Percentiles rank a stretch among this genome's conserved stretches.
These are phyloP conservation scores for Delphinus delphis DNA, from an alignment of 2,113 vertebrate genomes.

Conservation along the genomic window DNA sequence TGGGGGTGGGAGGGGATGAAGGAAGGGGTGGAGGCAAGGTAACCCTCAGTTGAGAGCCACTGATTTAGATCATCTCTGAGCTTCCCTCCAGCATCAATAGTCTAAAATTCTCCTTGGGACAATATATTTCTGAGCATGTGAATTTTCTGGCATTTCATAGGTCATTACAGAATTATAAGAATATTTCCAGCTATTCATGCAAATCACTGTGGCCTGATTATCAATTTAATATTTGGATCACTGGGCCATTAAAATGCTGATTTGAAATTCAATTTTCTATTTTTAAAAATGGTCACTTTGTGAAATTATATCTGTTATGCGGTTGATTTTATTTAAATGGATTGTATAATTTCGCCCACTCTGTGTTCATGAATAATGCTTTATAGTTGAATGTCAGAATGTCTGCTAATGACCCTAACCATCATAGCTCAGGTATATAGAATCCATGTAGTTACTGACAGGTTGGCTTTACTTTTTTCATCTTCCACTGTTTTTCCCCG, in stretches of 20 bases:
- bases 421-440: conserved; percentile 31
- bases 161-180: conserved; percentile 42
- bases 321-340: conserved; percentile 72
- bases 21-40: neutral
- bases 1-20: too few species aligned
- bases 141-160: conserved; percentile 47
- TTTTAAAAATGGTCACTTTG: conserved; percentile 70
- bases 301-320: conserved; percentile 62
- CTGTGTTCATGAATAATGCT: conserved; percentile 60
- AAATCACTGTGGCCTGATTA: conserved; percentile 70
- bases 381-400: conserved; percentile 16
- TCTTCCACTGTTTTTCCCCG: neutral
- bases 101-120: neutral
- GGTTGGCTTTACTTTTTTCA: conserved; percentile 19
- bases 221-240: conserved; percentile 74
- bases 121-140: neutral
- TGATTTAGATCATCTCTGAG: neutral
- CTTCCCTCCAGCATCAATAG: neutral
- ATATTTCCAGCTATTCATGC: conserved; percentile 22
- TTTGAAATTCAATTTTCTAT: conserved; percentile 73
- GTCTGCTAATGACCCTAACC: conserved; percentile 46
- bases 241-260: conserved; percentile 70
- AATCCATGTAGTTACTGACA: neutral
- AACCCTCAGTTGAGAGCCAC: neutral
- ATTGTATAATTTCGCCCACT: conserved; percentile 56